Conservation (phyloP, 2,888 invertebrate genomes). For the Microplitis manilae region DNA sequence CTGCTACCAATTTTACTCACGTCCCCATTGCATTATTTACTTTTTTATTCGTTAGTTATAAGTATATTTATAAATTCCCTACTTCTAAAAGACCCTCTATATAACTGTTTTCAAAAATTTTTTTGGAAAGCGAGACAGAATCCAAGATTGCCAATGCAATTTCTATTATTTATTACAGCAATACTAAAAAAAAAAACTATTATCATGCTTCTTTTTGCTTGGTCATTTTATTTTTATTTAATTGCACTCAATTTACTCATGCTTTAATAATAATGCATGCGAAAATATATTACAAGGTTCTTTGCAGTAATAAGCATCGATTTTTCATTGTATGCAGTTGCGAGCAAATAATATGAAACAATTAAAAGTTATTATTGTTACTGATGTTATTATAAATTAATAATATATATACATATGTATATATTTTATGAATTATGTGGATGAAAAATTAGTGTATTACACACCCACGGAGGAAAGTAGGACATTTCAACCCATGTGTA, state of each 20-base stretch:
- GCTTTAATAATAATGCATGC: background rate
- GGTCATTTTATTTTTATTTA: background rate
- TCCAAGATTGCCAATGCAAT: constrained; percentile 69
- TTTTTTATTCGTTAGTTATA: constrained; percentile 13
- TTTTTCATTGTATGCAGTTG: background rate
- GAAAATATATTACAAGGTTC: background rate
- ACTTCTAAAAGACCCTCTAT: constrained; percentile 1
- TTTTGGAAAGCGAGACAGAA: constrained; percentile 67
- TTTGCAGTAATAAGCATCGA: background rate
- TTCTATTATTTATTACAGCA: constrained; percentile 39
- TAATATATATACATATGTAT: no score
- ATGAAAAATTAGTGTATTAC: no score
- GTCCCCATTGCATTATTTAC: constrained; percentile 13
- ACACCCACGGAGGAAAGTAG: no score
- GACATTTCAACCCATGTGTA: no score
- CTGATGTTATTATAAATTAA: background rate
- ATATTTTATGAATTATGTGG: no score
- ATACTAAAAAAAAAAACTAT: constrained; percentile 39
- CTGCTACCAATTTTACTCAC: constrained; percentile 66
- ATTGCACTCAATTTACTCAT: background rate
- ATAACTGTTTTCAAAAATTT: constrained; percentile 8
- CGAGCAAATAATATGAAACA: background rate
- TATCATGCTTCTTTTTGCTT: constrained; percentile 39
- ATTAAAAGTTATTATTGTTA: background rate
- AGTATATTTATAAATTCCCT: background rate